These are phyloP conservation scores for Drosophila micromelanica DNA, from an alignment of 1,140 invertebrate genomes.

Conservation along the genomic window DNA sequence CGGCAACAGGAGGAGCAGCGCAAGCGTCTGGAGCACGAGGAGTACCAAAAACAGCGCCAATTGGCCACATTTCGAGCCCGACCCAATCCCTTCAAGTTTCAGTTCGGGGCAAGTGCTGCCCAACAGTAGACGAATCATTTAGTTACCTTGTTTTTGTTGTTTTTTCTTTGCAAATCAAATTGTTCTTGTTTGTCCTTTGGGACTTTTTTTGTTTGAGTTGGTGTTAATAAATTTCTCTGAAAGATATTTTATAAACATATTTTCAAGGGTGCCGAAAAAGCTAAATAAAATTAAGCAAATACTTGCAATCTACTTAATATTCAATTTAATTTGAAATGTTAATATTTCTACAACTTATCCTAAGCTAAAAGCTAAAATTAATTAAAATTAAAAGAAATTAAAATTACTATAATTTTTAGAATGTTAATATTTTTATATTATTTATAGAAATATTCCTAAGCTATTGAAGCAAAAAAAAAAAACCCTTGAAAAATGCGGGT, in stretches of 20 bases:
- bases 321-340: too few relatives aligned
- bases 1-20: conserved; percentile 46
- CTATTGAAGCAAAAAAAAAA: too few relatives aligned
- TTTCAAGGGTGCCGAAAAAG: not conserved
- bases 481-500: too few relatives aligned
- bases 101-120: not conserved
- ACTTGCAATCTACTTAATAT: too few relatives aligned
- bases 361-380: too few relatives aligned
- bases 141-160: conserved; percentile 28
- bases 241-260: not conserved
- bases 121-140: not conserved
- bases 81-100: conserved; percentile 52
- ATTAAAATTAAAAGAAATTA: too few relatives aligned
- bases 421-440: too few relatives aligned
- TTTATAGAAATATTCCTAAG: too few relatives aligned
- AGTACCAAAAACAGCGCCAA: conserved; percentile 47
- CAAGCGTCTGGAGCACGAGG: conserved; percentile 27
- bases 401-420: too few relatives aligned
- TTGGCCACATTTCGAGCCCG: conserved; percentile 57
- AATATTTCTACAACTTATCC: too few relatives aligned
- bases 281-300: not conserved
- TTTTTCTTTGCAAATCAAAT: conserved; percentile 37
- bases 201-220: not conserved
- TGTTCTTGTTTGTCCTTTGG: not conserved
- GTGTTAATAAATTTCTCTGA: not conserved